phyloP scores from a whole-genome alignment of 2,888 invertebrate genomes.

The Litoditis marina region DNA sequence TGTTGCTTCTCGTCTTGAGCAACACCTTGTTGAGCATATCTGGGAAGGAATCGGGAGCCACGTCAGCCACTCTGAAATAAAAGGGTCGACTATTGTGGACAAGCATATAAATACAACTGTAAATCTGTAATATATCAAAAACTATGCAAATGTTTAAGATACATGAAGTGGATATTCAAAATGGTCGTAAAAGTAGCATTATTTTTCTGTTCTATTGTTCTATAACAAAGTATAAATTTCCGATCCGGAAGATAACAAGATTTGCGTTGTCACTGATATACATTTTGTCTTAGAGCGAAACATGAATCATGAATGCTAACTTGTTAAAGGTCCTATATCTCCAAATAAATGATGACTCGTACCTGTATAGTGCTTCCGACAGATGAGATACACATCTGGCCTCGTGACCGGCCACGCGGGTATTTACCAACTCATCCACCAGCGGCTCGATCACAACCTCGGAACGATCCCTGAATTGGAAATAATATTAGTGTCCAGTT shows the following conservation, averaged over 20 bases:
- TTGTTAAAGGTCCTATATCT: background rate
- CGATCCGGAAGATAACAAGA: too few species aligned
- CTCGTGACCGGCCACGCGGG: conserved; percentile 52
- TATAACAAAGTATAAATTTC: too few species aligned
- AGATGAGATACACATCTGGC: conserved; percentile 46
- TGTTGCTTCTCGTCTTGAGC: conserved; percentile 36
- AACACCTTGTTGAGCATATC: conserved; percentile 40
- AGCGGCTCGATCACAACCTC: conserved; percentile 38
- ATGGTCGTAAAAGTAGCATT: too few species aligned
- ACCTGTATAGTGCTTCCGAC: conserved; percentile 34
- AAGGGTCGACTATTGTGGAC: too few species aligned
- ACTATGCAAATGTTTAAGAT: too few species aligned
- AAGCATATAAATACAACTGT: too few species aligned
- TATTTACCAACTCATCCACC: conserved; percentile 51
- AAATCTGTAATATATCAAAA: too few species aligned
- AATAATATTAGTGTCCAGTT: background rate
- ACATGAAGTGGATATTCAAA: too few species aligned
- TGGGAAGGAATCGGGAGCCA: conserved; percentile 30
- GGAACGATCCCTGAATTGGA: conserved; percentile 48
- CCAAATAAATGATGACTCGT: background rate
- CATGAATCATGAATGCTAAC: conserved; percentile 33
- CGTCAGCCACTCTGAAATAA: conserved; percentile 26
- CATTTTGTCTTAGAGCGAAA: conserved; percentile 30
- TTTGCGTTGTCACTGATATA: too few species aligned
- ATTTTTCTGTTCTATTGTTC: too few species aligned